Evolutionary conservation across 2,113 vertebrate genomes (phyloP), one percentile per base, ranked within the genome.

Genomic region (Gopherus flavomarginatus): DNA sequence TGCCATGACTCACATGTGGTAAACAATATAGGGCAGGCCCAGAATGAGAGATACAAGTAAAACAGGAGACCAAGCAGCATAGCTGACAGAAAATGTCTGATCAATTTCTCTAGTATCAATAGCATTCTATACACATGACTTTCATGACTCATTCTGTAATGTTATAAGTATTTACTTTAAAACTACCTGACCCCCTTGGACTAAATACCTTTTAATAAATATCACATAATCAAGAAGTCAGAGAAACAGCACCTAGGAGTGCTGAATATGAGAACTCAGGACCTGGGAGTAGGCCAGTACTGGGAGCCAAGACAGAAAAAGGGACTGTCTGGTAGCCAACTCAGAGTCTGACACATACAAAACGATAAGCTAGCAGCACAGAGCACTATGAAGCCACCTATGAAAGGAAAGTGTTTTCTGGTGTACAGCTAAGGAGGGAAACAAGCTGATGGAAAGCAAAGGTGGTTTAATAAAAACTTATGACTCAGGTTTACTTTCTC

Each of bases 131-230:
- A 69, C 92, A 84, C 90, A 72, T 95, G 91, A 90, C 91, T 96
- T 97, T 96, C 93, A 85, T 1, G 92, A 62, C 87, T 80, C 96
- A 77, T 59, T 92, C 87, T 82, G 81, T 97, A 97, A 96, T 96
- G 94, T 96, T 97, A 97, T 97, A 95, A 94, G 83, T 96, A 96
- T 95, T 75, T 38, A 44, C 69, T 93, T 95, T 56, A 93, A 94
- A 92, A 90, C 47, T 59, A 79, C 88, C 57, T 9, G 27, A 21
- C 27, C 50, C 2, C 44, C 80, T 44, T 59, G 69, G 90, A 92
- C 91, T 84, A 77, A 93, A 86, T 94, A 96, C 89, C 82, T 95
- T 97, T 85, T 90, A 84, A 1, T 29, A 81, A 78, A 69, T 17
- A 42, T 90, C 95, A 72, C n/a, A 78, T 59, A 93, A 5, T 26